Base-by-base conservation (phyloP, 2,888 invertebrate genomes). In the Omphaloscelis lunosa region DNA sequence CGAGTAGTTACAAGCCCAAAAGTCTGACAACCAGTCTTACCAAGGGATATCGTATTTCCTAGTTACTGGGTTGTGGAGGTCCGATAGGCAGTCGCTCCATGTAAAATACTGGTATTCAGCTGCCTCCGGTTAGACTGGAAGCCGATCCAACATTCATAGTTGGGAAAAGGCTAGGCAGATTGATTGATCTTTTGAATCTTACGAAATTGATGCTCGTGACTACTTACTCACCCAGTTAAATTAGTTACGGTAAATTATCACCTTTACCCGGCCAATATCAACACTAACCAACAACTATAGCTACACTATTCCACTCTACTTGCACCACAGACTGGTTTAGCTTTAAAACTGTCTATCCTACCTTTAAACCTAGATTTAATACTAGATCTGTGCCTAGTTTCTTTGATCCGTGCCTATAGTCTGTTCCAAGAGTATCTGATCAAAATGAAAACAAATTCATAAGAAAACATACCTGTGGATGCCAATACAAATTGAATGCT, bases 251-350 rank as follows among this genome's bases (percentile, higher is more conserved):
- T 15, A 15, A 58, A 58, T 15, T 2, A 58, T 58, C 8, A 59
- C 17, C 9, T n/a, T 70, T 62, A 7, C n/a, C 72, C 51, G 20
- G 51, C 12, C 66, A 70, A n/a, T 78, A 70, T 82, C 69, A 72
- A 67, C 56, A 77, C 20, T 72, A 53, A 45, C 62, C 34, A 20
- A 17, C 17, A 58, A 39, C 69, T 68, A 12, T 29, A 23, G 17
- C 51, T 15, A 29, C 12, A 53, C 27, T 48, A 39, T 56, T 66
- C 63, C 48, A 68, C 45, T 51, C 15, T 27, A 67, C 56, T 27
- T 17, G 7, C 59, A 8, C 89, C 87, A 79, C 83, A 82, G 87
- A 82, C 83, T 58, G 89, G 83, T 62, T 61, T 69, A 79, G 72
- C 77, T 77, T 77, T 58, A 66, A 56, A 53, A 51, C 81, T 78